These are phyloP conservation scores for Gymnoscopelus braueri DNA, from an alignment of 2,797 vertebrate species.

Conservation along the genomic window DNA sequence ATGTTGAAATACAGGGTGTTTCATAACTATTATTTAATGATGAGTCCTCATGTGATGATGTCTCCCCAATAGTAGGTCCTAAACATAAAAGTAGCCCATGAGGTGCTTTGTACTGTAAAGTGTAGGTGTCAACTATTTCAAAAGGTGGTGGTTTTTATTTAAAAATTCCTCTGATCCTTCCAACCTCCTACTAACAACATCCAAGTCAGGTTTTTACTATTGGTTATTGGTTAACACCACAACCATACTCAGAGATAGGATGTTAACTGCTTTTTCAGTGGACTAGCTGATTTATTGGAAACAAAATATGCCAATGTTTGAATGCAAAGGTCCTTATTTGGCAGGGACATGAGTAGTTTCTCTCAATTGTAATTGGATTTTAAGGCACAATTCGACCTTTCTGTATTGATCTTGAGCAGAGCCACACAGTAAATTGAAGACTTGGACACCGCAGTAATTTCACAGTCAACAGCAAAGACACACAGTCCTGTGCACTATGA, in stretches of 20 bases:
- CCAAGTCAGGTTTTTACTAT: too few relatives aligned
- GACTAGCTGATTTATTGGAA: background rate
- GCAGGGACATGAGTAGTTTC: background rate
- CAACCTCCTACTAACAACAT: background rate
- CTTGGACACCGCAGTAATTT: constrained; percentile 38
- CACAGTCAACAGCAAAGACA: constrained; percentile 69
- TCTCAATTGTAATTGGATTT: background rate
- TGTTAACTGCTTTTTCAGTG: background rate
- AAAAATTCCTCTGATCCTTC: background rate
- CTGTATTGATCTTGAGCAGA: constrained; percentile 15
- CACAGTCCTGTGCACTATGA: constrained; percentile 32
- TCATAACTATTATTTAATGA: too few relatives aligned
- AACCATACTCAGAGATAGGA: too few relatives aligned
- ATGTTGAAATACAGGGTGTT: too few relatives aligned
- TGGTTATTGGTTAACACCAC: too few relatives aligned
- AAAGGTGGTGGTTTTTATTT: too few relatives aligned
- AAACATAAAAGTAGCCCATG: too few relatives aligned
- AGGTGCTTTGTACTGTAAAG: too few relatives aligned
- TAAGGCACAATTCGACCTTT: background rate
- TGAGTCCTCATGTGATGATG: too few relatives aligned
- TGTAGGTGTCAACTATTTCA: too few relatives aligned
- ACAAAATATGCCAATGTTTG: background rate
- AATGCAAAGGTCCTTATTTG: background rate
- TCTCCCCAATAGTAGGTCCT: too few relatives aligned
- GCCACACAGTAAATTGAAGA: constrained; percentile 8